Conservation (phyloP, 2,113 vertebrate species). For the Otus sunia region DNA sequence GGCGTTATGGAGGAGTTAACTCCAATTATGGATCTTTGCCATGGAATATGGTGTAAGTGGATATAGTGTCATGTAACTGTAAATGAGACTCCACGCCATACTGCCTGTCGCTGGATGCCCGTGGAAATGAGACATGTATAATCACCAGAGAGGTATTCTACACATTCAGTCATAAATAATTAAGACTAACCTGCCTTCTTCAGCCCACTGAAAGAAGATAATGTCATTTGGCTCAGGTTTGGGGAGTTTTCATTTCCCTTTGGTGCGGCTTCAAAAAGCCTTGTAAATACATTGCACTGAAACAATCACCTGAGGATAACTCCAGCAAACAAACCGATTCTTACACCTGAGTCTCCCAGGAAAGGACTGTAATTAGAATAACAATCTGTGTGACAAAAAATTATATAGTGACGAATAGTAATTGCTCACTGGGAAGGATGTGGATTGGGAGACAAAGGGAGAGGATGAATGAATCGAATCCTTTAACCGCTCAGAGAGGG, state of each 20-base stretch:
- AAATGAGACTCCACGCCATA: neutral
- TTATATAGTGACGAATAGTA: neutral
- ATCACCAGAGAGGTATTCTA: neutral
- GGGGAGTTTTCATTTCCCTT: conserved; percentile 5
- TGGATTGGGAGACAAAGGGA: neutral
- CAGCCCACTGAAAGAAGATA: neutral
- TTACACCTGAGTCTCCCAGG: neutral
- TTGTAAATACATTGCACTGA: conserved; percentile 19
- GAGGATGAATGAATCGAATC: neutral
- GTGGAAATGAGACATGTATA: neutral
- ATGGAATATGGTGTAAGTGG: neutral
- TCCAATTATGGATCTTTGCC: neutral
- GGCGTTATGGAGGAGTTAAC: neutral
- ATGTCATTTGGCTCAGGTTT: conserved; percentile 17
- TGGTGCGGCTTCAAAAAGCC: conserved; percentile 10
- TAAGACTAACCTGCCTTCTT: conserved; percentile 28
- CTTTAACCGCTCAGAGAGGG: neutral
- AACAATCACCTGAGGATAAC: conserved; percentile 19
- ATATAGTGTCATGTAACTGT: rapidly evolving
- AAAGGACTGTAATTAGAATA: conserved; percentile 1
- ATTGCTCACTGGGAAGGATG: neutral
- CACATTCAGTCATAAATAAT: conserved; percentile 47
- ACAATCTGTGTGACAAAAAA: neutral
- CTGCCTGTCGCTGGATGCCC: neutral
- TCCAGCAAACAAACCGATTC: neutral